Evolutionary conservation across 2,888 invertebrate species (phyloP), one percentile per base, ranked within the genome.

Genomic region (Drosophila recens): DNA sequence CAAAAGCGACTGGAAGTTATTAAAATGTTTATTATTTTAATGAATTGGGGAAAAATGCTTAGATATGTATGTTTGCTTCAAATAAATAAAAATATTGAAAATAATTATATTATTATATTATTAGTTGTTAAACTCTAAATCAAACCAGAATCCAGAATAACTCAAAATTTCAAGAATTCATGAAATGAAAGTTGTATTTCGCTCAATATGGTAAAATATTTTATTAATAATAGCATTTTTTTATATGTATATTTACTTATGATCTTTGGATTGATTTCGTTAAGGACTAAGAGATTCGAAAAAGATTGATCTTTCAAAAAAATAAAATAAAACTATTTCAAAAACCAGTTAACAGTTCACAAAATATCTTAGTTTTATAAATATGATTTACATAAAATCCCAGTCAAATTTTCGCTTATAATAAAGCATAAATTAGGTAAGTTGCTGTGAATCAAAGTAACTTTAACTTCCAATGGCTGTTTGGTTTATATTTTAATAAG

Each of bases 11-110:
- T 40, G 33, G 3, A 9, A 52, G 64, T 67, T 67, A 68, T 43
- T 72, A 84, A 81, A 89, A 84, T 70, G 71, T 49, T 63, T 56
- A 61, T 69, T 65, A 80, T 80, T 75, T 66, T 52, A 67, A 17
- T 27, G 5, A 5, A 27, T 27, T 27, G 27, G 27, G 5, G 5
- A 6, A 5, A 27, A 27, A 5, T 5, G 27, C 0, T 27, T 5
- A 10, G 40, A 42, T 17, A 10, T 17, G 10, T 17, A 10, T 17
- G 10, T 42, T 42, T 38, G 38, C n/a, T 9, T 42, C 40, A 9
- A 20, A 43, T 6, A 40, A 8, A 15, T 8, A 15, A 2, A 15
- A 40, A 15, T 15, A 15, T 3, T n/a, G 15, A 2, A n/a, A 15
- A 3, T 15, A 6, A 40, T 8, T 38, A 38, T 8, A 8, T 8